Conservation (phyloP, 2,888 invertebrate genomes). For the Drosophila mulleri region DNA sequence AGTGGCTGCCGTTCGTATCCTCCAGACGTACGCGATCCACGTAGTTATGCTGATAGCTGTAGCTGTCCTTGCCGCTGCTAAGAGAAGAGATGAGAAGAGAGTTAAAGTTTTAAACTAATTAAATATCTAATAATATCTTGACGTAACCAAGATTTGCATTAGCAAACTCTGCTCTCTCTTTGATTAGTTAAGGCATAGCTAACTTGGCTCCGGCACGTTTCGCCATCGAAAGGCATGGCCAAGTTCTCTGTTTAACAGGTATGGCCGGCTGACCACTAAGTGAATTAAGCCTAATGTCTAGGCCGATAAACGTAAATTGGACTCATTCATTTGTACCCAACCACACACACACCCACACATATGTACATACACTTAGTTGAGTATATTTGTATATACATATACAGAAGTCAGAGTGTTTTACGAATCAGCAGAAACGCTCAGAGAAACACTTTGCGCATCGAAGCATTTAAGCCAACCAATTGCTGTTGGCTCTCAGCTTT, state of each 20-base stretch:
- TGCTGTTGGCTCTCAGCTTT: constrained; percentile 16
- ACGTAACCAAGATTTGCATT: neutral
- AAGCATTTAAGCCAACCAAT: constrained; percentile 71
- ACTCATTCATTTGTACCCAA: constrained; percentile 33
- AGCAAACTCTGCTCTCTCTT: neutral
- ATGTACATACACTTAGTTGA: too few species aligned
- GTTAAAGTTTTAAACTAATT: neutral
- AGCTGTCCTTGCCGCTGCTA: constrained; percentile 78
- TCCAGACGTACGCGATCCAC: constrained; percentile 85
- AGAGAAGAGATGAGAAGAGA: neutral
- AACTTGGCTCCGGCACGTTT: constrained; percentile 12
- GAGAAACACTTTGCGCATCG: constrained; percentile 62
- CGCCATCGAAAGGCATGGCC: neutral
- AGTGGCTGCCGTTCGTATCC: constrained; percentile 64
- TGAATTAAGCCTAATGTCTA: constrained; percentile 57
- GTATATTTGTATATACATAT: neutral
- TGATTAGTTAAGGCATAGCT: neutral
- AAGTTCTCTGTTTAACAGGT: neutral
- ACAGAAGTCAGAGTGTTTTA: constrained; percentile 28
- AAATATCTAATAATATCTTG: neutral
- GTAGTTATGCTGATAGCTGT: constrained; percentile 84
- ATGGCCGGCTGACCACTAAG: constrained; percentile 39
- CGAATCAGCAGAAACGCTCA: constrained; percentile 26
- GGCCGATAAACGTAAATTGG: constrained; percentile 54
- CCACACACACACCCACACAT: constrained; percentile 6